Evolutionary conservation across 2,888 invertebrate genomes (phyloP).

Genomic region (Bunonema sp.): DNA sequence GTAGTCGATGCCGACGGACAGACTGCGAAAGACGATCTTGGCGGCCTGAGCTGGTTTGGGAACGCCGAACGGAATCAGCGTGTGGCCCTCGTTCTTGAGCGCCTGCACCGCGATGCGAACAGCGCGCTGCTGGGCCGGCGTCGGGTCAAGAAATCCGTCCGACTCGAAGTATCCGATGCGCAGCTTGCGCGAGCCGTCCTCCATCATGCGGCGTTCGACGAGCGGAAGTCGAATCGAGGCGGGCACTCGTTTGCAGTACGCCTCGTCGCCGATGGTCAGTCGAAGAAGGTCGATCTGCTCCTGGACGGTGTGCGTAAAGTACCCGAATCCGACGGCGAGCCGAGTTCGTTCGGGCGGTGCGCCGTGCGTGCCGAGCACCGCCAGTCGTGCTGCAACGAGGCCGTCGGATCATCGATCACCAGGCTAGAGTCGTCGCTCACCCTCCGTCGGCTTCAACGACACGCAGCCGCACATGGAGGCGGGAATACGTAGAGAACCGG

Average conservation of each 20-base stretch:
- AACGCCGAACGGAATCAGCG: constrained; percentile 17
- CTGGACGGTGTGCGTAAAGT: constrained; percentile 32
- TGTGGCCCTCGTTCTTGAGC: constrained; percentile 15
- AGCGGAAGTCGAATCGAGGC: constrained; percentile 8
- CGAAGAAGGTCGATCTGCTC: constrained; percentile 10
- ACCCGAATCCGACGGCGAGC: constrained; percentile 24
- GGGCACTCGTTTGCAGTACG: constrained; percentile 11
- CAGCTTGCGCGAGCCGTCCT: constrained; percentile 1
- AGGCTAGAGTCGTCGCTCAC: no score
- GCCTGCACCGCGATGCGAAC: constrained; percentile 21
- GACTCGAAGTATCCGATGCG: constrained; percentile 45
- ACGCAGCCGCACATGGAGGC: constrained; percentile 48
- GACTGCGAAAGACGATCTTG: constrained; percentile 9
- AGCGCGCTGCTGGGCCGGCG: no score
- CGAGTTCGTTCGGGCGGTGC: no score
- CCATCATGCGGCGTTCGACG: no score
- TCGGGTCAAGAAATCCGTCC: constrained; percentile 43
- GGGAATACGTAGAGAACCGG: constrained; percentile 49
- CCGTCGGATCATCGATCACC: no score
- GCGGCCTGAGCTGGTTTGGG: constrained; percentile 17
- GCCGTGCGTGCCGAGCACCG: no score
- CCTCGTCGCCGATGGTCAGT: constrained; percentile 9
- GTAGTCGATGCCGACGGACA: no score
- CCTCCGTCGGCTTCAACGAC: constrained; percentile 47
- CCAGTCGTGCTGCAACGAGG: no score